Conservation (phyloP, 2,888 invertebrate species). For the Adelphocoris suturalis region DNA sequence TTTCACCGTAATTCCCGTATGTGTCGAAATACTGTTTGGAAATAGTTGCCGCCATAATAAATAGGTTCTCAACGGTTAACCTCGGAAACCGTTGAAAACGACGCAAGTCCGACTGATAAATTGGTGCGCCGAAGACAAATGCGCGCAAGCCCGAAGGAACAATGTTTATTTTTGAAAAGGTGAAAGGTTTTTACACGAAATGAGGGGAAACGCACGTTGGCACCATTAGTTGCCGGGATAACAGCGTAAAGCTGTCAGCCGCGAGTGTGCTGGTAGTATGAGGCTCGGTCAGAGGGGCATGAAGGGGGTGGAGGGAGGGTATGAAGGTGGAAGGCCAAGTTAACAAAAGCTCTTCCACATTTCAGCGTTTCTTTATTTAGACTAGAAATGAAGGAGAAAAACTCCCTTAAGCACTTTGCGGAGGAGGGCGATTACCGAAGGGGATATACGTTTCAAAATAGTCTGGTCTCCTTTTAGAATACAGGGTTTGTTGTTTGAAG, state of each 20-base stretch:
- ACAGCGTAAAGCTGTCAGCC: constrained; percentile 61
- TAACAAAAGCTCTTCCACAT: constrained; percentile 28
- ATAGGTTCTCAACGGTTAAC: background rate
- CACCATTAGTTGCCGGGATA: constrained; percentile 56
- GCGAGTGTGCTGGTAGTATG: background rate
- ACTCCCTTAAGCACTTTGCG: constrained; percentile 12
- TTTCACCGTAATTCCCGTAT: too few species aligned
- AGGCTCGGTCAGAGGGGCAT: background rate
- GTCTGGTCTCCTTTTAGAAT: background rate
- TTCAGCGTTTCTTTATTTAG: constrained; percentile 25
- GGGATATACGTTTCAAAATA: background rate
- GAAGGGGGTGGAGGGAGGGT: background rate
- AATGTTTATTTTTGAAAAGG: constrained; percentile 63
- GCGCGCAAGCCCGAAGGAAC: constrained; percentile 32
- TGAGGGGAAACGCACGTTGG: constrained; percentile 44
- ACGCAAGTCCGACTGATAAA: constrained; percentile 51
- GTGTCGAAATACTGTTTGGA: too few species aligned
- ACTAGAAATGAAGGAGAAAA: constrained; percentile 18
- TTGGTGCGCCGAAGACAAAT: constrained; percentile 50
- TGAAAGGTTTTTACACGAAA: constrained; percentile 53
- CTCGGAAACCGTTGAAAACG: background rate
- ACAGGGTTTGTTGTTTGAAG: background rate
- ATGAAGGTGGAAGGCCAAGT: constrained; percentile 9
- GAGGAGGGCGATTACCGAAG: constrained; percentile 5
- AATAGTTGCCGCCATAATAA: background rate